Evolutionary conservation across 2,888 invertebrate species (phyloP), one percentile per base, ranked within the genome.

Genomic region (Parnassius orleans): DNA sequence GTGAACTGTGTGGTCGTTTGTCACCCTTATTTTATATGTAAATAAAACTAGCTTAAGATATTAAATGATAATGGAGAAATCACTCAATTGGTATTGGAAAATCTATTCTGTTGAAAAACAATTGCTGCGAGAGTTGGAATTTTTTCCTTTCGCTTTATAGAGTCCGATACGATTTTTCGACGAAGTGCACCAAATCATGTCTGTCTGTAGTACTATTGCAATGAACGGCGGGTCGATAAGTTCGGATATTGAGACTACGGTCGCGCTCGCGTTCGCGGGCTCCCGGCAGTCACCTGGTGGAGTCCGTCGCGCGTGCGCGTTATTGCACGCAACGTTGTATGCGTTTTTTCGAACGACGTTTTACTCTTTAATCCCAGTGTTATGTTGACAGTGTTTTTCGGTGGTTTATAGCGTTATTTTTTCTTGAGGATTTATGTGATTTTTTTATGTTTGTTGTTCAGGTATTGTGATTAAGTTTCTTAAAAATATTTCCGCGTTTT

Each of bases 351-450:
- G 15, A 59, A 47, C 47, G 41, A 9, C 48, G 15, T 50, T 63
- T 53, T 50, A 11, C 44, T 59, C 33, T 54, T 56, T 41, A 55
- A 41, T 24, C 11, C 44, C 47, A 60, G 60, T 63, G 59, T n/a
- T 48, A 63, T 63, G 59, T 60, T 63, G 53, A 55, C 43, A 60
- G 63, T 63, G 63, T 48, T 47, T 56, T 55, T 47, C n/a, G 11
- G 19, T 59, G 54, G 1, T 33, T n/a, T 46, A 51, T 55, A 42
- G 24, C 50, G 50, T 33, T 63, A 51, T 55, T 63, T 63, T 63
- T 63, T 51, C 63, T 63, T 63, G 55, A 55, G 58, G 58, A 58
- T 58, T 51, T 58, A 51, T 54, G 62, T 62, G 57, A 43, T 33
- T 43, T 51, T 57, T 57, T 24, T 12, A 43, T 55, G 12, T 12